A percentile compares a stretch with the other conserved stretches of the same genome.
phyloP scores from a whole-genome alignment of 2,797 vertebrate genomes.

The Rhodeus uyekii region DNA sequence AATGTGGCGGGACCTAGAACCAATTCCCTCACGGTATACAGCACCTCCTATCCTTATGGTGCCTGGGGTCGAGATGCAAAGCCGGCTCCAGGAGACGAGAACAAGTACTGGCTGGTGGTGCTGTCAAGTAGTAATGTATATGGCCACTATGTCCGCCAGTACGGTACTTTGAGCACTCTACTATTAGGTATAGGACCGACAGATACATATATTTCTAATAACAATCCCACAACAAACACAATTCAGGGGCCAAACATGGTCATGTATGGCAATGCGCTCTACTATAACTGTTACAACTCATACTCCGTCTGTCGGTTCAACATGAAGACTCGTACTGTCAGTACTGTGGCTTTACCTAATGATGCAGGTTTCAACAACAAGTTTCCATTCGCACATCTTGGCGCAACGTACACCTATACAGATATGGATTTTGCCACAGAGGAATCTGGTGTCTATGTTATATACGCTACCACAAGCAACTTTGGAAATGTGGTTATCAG shows the following conservation, averaged over 20 bases:
- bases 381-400: constrained; percentile 70
- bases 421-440: constrained; percentile 78
- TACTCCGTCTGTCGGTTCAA: constrained; percentile 71
- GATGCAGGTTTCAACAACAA: constrained; percentile 72
- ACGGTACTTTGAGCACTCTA: constrained; percentile 69
- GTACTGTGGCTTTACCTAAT: constrained; percentile 61
- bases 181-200: constrained; percentile 63
- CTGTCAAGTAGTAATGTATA: constrained; percentile 64
- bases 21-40: constrained; percentile 65
- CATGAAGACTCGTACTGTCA: constrained; percentile 62
- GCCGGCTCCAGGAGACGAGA: constrained; percentile 69
- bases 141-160: constrained; percentile 65
- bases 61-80: constrained; percentile 77
- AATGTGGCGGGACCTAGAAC: constrained; percentile 62
- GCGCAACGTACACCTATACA: constrained; percentile 64
- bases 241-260: constrained; percentile 75
- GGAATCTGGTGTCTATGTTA: constrained; percentile 75
- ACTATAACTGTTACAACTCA: constrained; percentile 78
- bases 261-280: constrained; percentile 68
- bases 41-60: constrained; percentile 65
- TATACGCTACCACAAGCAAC: constrained; percentile 69
- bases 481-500: constrained; percentile 75
- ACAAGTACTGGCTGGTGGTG: constrained; percentile 72
- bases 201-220: constrained; percentile 54
- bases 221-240: constrained; percentile 77